phyloP scores from a whole-genome alignment of 2,888 invertebrate genomes.

The Diplazon laetatorius region DNA sequence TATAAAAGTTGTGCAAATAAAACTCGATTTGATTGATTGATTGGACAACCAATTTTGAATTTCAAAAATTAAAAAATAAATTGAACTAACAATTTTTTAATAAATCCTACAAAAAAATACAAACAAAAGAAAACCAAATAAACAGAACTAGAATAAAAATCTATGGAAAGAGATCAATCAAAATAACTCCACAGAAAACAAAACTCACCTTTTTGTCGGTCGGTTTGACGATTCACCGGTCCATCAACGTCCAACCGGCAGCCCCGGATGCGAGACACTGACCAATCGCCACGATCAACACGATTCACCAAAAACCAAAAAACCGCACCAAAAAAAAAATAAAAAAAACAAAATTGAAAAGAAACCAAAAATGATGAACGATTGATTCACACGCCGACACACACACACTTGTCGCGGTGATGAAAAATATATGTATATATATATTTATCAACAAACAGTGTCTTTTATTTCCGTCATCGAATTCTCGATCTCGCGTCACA shows the following conservation, averaged over 20 bases:
- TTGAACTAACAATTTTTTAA: no score
- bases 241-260: background rate
- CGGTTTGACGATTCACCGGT: conserved; percentile 5
- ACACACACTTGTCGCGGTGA: no score
- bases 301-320: background rate
- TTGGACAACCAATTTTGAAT: no score
- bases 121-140: no score
- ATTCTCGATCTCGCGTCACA: background rate
- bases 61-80: no score
- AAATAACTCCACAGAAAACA: background rate
- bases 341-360: background rate
- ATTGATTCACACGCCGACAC: no score
- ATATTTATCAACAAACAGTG: background rate
- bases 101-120: no score
- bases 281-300: background rate
- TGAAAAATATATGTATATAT: no score
- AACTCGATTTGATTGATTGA: no score
- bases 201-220: conserved; percentile 3
- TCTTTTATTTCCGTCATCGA: conserved; percentile 2
- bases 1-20: no score
- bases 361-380: no score
- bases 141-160: background rate
- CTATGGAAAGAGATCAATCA: background rate
- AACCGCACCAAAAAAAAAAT: background rate
- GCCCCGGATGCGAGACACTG: background rate